Percentiles rank a stretch among this genome's conserved stretches.
These are phyloP conservation scores for Xenops minutus DNA, from an alignment of 2,797 vertebrate genomes.

Conservation along the genomic window DNA sequence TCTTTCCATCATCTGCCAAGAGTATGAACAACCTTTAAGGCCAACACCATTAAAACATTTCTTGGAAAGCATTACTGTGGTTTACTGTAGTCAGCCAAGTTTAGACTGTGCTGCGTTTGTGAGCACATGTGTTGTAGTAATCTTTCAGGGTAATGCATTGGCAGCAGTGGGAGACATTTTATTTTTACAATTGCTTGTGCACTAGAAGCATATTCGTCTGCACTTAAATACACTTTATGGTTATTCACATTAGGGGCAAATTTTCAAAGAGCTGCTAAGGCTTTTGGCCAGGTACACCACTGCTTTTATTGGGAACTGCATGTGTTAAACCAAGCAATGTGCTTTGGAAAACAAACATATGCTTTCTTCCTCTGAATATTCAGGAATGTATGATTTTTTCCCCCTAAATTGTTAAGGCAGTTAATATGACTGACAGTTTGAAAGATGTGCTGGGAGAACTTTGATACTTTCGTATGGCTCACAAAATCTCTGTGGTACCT, in stretches of 20 bases:
- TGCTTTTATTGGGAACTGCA: conserved; percentile 13
- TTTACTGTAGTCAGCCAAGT: conserved; percentile 60
- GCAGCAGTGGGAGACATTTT: conserved; percentile 63
- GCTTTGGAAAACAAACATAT: not conserved
- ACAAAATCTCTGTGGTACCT: not conserved
- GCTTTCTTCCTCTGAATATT: not conserved
- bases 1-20: conserved; percentile 27
- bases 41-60: conserved; percentile 62
- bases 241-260: conserved; percentile 54
- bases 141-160: conserved; percentile 73
- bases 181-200: conserved; percentile 68
- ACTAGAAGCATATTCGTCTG: conserved; percentile 47
- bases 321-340: not conserved
- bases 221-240: conserved; percentile 42
- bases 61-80: conserved; percentile 64
- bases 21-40: conserved; percentile 58
- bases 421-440: not conserved
- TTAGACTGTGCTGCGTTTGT: conserved; percentile 62
- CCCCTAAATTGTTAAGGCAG: not conserved
- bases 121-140: conserved; percentile 72
- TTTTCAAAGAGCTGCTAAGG: conserved; percentile 59
- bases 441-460: not conserved
- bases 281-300: conserved; percentile 37
- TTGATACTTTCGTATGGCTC: not conserved
- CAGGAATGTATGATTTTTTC: not conserved